Evolutionary conservation across 2,113 vertebrate genomes (phyloP).

Genomic region (Austrofundulus limnaeus): DNA sequence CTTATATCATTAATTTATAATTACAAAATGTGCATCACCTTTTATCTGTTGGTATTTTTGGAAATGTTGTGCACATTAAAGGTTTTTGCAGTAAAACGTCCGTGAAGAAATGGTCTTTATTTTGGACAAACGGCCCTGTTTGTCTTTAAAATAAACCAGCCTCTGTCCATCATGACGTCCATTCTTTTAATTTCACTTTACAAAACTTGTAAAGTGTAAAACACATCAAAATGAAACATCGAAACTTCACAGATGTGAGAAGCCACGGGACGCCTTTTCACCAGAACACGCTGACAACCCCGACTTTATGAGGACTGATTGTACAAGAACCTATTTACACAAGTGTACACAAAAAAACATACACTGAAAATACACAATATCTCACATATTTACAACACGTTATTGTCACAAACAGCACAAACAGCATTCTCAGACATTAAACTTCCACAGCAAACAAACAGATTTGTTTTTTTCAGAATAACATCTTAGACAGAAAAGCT

Average conservation of each 20-base stretch:
- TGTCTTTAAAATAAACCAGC: conserved; percentile 19
- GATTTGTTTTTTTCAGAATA: conserved; percentile 28
- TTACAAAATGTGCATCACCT: conserved; percentile 3
- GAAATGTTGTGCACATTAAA: conserved; percentile 27
- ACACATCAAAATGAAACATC: conserved; percentile 68
- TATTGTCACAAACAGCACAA: conserved; percentile 58
- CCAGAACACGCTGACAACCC: conserved; percentile 56
- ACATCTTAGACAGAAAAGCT: conserved; percentile 18
- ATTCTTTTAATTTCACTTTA: conserved; percentile 72
- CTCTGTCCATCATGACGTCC: conserved; percentile 33
- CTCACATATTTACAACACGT: conserved; percentile 66
- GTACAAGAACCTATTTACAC: conserved; percentile 67
- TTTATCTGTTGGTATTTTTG: conserved; percentile 31
- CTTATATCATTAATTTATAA: background rate
- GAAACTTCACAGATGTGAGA: conserved; percentile 53
- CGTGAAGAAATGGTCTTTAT: background rate
- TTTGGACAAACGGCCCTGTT: background rate
- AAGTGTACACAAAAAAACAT: conserved; percentile 61
- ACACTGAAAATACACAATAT: conserved; percentile 65
- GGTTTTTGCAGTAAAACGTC: conserved; percentile 15
- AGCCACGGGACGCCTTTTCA: conserved; percentile 46
- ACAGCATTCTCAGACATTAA: conserved; percentile 65
- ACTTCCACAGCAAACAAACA: conserved; percentile 50
- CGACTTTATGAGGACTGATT: conserved; percentile 40
- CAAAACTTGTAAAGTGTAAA: conserved; percentile 66